Percentiles rank a stretch among this genome's conserved stretches.
These are phyloP conservation scores for Rhopalosiphum maidis DNA, from an alignment of 1,140 invertebrate species.

Conservation along the genomic window DNA sequence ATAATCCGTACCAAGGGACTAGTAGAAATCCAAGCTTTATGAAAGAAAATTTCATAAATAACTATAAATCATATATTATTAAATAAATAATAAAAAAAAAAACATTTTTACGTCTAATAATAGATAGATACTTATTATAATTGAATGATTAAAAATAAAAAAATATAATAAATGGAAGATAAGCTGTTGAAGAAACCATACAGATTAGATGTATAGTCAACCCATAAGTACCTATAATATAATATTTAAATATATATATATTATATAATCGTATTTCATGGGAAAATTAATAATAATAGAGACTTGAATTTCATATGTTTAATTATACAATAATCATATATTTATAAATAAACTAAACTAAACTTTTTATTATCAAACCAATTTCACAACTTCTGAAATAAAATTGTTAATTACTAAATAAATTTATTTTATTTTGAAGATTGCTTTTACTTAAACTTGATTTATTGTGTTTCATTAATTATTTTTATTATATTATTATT, in stretches of 20 bases:
- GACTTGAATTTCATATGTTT: neutral
- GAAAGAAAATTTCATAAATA: neutral
- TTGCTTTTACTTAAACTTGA: too few species aligned
- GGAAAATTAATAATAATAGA: neutral
- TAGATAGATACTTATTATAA: neutral
- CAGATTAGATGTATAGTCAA: neutral
- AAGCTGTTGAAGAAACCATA: neutral
- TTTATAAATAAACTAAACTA: neutral
- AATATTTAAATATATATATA: neutral
- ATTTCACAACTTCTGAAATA: neutral
- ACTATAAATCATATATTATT: neutral
- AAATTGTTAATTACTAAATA: neutral
- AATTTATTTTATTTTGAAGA: neutral
- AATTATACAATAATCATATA: too few species aligned
- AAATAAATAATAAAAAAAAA: neutral
- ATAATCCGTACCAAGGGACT: neutral
- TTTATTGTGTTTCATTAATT: too few species aligned
- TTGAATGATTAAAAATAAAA: neutral
- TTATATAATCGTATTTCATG: neutral
- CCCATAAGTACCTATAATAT: neutral
- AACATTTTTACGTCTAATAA: neutral
- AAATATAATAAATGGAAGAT: neutral
- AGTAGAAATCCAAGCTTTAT: neutral
- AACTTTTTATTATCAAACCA: neutral
- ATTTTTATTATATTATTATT: too few species aligned